Conservation (phyloP, 1,140 invertebrate genomes). For the Araneus ventricosus region DNA sequence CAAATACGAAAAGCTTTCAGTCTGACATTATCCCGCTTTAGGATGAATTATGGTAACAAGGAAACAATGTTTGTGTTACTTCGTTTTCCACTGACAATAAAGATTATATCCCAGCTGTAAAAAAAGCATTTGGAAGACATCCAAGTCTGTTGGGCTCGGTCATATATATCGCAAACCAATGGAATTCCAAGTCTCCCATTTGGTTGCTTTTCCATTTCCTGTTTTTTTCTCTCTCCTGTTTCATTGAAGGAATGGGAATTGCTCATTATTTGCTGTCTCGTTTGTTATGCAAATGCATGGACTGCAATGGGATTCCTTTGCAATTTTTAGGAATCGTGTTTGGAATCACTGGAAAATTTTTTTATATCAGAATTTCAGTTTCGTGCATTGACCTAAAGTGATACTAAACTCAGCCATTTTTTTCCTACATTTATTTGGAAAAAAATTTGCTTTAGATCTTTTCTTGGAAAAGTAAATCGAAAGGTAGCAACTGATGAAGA, state of each 20-base stretch:
- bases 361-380: too few species aligned
- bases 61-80: not conserved
- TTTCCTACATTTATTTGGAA: too few species aligned
- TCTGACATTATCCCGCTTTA: not conserved
- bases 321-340: not conserved
- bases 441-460: too few species aligned
- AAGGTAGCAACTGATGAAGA: too few species aligned
- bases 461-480: too few species aligned
- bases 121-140: not conserved
- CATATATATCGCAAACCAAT: not conserved
- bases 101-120: not conserved
- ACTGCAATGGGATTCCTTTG: not conserved
- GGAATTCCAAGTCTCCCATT: not conserved
- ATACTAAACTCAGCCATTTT: too few species aligned
- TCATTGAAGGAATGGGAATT: not conserved
- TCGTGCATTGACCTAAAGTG: too few species aligned
- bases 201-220: not conserved
- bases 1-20: not conserved
- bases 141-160: not conserved
- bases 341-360: too few species aligned
- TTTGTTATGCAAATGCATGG: not conserved
- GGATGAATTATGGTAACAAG: not conserved
- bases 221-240: not conserved
- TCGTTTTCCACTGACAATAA: not conserved
- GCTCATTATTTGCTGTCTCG: not conserved